Base-by-base conservation (phyloP, 2,888 invertebrate species). In the Stramonita haemastoma region DNA sequence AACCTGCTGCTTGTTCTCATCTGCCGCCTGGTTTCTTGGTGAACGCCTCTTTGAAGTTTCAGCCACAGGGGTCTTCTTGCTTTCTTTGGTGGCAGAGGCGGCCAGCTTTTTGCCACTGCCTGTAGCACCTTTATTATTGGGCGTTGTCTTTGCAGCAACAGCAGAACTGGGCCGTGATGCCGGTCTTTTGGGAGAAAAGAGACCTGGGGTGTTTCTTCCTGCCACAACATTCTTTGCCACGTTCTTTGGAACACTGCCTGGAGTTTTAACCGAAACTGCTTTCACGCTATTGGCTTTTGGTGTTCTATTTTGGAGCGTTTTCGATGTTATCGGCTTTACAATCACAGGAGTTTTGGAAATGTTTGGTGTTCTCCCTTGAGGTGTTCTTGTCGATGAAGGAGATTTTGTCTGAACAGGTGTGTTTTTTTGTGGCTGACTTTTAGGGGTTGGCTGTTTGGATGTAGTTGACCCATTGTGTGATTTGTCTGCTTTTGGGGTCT, bases 201-300 rank as follows among this genome's bases (percentile, higher is more conserved):
- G 66, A n/a, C 60, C 86, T 66, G 86, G 86, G n/a, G 86, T 86
- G 86, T 22, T 86, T 34, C 66, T 86, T 32, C 86, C 66, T n/a
- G 86, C 15, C 22, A 60, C n/a, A 13, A 4, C 22, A 26, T 46
- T 83, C 32, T 83, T 83, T 36, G 46, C 29, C 19, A 5, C 8
- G 5, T 46, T 46, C n/a, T 83, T 83, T 19, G 81, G 46, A 46
- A 26, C 46, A 8, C 66, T 60, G 19, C 32, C 60, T 57, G 86
- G 86, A 22, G 86, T 66, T 86, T 34, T 86, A 34, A 34, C 86
- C 85, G 29, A 13, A 26, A 36, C 17, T 56, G 85, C 32, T 86
- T 66, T 86, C 86, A 46, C 46, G 46, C 46, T 46, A 46, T 86
- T 86, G 19, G 29, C 60, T 15, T 29, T 34, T 11, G 57, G 66